Conservation (phyloP, 1,140 invertebrate genomes). For the Cyrtorhinus lividipennis region DNA sequence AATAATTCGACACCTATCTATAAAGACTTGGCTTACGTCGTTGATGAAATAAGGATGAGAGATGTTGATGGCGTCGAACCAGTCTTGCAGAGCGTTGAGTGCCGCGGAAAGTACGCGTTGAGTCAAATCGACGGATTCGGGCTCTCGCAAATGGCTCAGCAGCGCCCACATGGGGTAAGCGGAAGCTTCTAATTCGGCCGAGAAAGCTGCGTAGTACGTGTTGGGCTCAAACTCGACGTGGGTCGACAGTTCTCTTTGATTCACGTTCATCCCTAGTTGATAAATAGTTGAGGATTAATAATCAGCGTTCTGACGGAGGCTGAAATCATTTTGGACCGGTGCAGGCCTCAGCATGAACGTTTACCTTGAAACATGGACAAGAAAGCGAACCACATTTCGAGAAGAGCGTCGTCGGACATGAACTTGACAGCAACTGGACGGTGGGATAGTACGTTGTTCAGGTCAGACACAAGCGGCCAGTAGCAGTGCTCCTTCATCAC, state of each 20-base stretch:
- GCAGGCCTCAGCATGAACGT: too few relatives aligned
- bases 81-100: slow-evolving; percentile 60
- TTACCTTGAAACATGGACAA: slow-evolving; percentile 85
- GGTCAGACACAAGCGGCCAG: slow-evolving; percentile 92
- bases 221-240: slow-evolving; percentile 96
- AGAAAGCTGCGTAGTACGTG: slow-evolving; percentile 93
- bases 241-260: slow-evolving; percentile 70
- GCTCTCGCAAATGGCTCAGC: slow-evolving; percentile 67
- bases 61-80: slow-evolving; percentile 63
- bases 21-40: neutral
- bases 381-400: slow-evolving; percentile 91
- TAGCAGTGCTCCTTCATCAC: slow-evolving; percentile 97
- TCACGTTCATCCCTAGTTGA: slow-evolving; percentile 78
- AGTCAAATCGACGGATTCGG: slow-evolving; percentile 53
- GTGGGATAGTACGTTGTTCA: slow-evolving; percentile 94
- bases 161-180: slow-evolving; percentile 96
- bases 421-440: slow-evolving; percentile 77
- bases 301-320: too few relatives aligned
- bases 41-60: slow-evolving; percentile 22
- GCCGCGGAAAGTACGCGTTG: slow-evolving; percentile 58
- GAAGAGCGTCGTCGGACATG: slow-evolving; percentile 65
- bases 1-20: neutral
- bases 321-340: too few relatives aligned
- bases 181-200: slow-evolving; percentile 87
- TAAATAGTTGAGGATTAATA: too few relatives aligned